Evolutionary conservation across 2,113 vertebrate genomes (phyloP).

Genomic region (Laticauda laticaudata): DNA sequence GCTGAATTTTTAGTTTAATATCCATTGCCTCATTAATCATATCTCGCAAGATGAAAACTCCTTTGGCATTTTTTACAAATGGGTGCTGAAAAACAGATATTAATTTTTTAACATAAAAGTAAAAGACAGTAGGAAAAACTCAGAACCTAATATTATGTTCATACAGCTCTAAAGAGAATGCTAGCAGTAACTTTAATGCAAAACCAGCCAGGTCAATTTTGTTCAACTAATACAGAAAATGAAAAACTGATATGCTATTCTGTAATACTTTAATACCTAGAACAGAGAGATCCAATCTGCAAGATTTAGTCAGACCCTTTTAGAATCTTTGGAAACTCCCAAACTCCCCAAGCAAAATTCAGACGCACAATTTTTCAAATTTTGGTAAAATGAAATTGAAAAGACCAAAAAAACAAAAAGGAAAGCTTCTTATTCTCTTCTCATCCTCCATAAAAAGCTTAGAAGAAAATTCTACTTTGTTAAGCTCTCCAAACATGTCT

Average conservation of each 20-base stretch:
- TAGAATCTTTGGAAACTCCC: neutral
- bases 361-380: neutral
- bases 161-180: neutral
- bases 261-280: neutral
- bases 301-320: neutral
- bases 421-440: neutral
- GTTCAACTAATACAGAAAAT: neutral
- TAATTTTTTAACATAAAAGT: neutral
- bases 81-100: conserved; percentile 74
- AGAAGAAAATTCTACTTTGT: neutral
- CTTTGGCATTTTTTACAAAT: conserved; percentile 87
- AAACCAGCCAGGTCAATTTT: neutral
- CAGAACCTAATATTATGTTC: neutral
- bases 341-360: neutral
- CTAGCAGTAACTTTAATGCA: neutral
- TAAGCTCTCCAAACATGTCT: neutral
- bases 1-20: conserved; percentile 85
- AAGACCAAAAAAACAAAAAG: neutral
- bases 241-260: neutral
- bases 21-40: conserved; percentile 92
- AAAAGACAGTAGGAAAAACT: neutral
- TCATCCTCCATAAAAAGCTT: neutral
- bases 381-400: neutral
- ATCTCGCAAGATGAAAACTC: conserved; percentile 79
- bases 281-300: neutral